Evolutionary conservation across 2,888 invertebrate species (phyloP), one percentile per base, ranked within the genome.

Genomic region (Bombyx huttoni): DNA sequence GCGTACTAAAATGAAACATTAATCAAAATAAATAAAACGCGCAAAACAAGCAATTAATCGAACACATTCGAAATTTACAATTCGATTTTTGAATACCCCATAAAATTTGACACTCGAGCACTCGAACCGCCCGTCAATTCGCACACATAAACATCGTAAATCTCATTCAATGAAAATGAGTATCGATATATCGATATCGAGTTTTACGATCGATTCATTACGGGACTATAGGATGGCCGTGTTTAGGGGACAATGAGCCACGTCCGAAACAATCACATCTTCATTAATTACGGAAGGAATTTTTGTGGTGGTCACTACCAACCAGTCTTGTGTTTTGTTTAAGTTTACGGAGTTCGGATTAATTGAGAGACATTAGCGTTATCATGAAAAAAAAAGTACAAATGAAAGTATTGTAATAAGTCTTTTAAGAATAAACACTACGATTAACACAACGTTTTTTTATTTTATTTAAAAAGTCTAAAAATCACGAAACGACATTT

Each of bases 261-360:
- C 71, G 70, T 73, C 68, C 69, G 67, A 74, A 75, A 81, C 78
- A 80, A 80, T 82, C 81, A 81, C 81, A 83, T 83, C 81, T 83
- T 83, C 82, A 87, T 87, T 86, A 84, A 87, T 87, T 87, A 82
- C 80, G 57, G 56, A 59, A 68, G 68, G 78, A 76, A 78, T 84
- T 78, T 78, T 79, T 71, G 67, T 56, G 63, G 70, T 73, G 70
- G 24, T 24, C 24, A 24, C 5, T 5, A 24, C 24, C 24, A 5
- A 65, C 62, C 58, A 60, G 66, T 61, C 64, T 65, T 58, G 58
- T 58, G 59, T 57, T 59, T 64, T 63, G 63, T 55, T 54, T 61
- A 64, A 68, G 63, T 59, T 57, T 62, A 61, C 60, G 57, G 57
- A 62, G 58, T 57, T 56, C 61, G 65, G 62, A 51, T 34, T 47